A percentile compares a stretch with the other conserved stretches of the same genome.
phyloP scores from a whole-genome alignment of 2,113 vertebrate genomes.

The Arothron firmamentum region DNA sequence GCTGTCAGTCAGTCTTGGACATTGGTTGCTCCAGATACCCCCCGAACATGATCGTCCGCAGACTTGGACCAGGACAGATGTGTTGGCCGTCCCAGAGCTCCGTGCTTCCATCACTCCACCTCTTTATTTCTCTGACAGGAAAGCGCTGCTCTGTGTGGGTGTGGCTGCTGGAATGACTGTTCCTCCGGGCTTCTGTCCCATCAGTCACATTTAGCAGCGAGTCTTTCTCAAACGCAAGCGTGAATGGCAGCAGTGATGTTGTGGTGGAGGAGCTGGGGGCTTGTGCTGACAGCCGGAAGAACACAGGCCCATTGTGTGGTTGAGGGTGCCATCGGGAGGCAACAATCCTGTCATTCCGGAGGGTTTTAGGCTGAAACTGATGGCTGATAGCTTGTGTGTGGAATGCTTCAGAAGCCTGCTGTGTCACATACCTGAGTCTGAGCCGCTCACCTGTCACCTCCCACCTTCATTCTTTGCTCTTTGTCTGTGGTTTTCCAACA shows the following conservation, averaged over 20 bases:
- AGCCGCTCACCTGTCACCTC: slow-evolving; percentile 4
- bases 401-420: slow-evolving; percentile 42
- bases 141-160: slow-evolving; percentile 38
- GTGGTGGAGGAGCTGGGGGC: no score
- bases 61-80: no score
- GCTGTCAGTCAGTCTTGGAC: no score
- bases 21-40: no score
- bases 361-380: slow-evolving; percentile 14
- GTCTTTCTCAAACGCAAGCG: no score
- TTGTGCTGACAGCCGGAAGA: background rate
- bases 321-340: background rate
- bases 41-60: no score
- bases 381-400: slow-evolving; percentile 23
- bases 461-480: slow-evolving; percentile 16
- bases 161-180: slow-evolving; percentile 2
- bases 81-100: background rate
- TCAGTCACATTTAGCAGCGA: background rate
- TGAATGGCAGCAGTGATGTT: no score
- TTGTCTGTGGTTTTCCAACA: background rate
- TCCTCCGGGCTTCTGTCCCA: slow-evolving; percentile 1
- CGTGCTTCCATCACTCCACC: slow-evolving; percentile 20
- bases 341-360: slow-evolving; percentile 31
- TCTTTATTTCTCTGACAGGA: background rate
- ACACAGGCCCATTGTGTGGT: slow-evolving; percentile 16
- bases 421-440: slow-evolving; percentile 38